Percentiles rank a stretch among this genome's conserved stretches.
phyloP scores from a whole-genome alignment of 2,888 invertebrate genomes.

The Dryocosmus kuriphilus region DNA sequence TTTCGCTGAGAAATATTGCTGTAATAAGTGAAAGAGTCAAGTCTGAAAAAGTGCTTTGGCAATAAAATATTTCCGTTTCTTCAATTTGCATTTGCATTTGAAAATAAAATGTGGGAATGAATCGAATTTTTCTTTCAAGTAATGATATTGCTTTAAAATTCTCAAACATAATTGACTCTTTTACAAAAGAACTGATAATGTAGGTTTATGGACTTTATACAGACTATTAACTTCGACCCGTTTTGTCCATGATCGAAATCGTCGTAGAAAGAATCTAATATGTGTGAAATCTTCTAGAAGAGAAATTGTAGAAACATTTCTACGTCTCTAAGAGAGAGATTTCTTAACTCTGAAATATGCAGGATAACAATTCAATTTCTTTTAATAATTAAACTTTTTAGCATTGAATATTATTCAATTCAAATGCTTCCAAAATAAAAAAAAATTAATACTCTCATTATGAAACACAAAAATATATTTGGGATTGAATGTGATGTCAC shows the following conservation, averaged over 20 bases:
- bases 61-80: conserved; percentile 21
- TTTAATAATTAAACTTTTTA: no score
- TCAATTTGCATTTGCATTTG: background rate
- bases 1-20: conserved; percentile 14
- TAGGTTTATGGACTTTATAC: conserved; percentile 9
- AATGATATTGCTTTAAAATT: no score
- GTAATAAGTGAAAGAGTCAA: conserved; percentile 16
- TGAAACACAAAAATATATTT: no score
- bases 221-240: background rate
- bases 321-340: background rate
- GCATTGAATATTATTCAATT: no score
- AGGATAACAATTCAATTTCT: no score
- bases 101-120: background rate
- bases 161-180: no score
- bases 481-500: no score
- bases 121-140: background rate
- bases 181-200: background rate
- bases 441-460: no score
- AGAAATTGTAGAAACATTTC: conserved; percentile 52
- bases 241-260: conserved; percentile 14
- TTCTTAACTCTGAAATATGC: no score
- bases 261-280: background rate
- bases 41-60: background rate
- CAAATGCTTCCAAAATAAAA: no score
- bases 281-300: conserved; percentile 60